Conservation (phyloP, 2,113 vertebrate genomes). For the Talpa occidentalis region DNA sequence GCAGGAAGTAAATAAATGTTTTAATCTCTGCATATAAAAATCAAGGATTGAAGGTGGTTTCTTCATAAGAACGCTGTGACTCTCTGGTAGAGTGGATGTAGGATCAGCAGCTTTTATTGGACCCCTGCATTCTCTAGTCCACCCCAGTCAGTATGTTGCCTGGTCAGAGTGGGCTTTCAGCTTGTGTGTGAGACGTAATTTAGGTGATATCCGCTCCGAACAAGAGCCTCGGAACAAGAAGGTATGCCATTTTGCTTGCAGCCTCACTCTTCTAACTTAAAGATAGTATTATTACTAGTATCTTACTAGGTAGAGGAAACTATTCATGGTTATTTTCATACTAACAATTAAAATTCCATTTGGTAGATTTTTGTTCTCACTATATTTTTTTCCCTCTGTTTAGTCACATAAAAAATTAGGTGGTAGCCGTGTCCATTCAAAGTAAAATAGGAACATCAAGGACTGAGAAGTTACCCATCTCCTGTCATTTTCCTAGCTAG, state of each 20-base stretch:
- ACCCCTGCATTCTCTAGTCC: not conserved
- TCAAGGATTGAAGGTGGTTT: not conserved
- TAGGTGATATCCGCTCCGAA: not conserved
- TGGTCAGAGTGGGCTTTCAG: not conserved
- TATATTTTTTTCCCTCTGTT: not conserved
- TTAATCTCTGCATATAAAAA: slow-evolving; percentile 50
- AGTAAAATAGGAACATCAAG: not conserved
- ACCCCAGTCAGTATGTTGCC: not conserved
- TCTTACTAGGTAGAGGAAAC: not conserved
- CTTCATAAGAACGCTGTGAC: not conserved
- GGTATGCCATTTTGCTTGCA: not conserved
- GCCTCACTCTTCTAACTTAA: not conserved
- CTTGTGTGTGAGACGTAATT: not conserved
- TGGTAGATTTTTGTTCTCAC: not conserved
- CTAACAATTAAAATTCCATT: not conserved
- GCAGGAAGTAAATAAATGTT: slow-evolving; percentile 32
- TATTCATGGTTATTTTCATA: slow-evolving; percentile 13
- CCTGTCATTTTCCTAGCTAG: not conserved
- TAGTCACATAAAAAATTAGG: not conserved
- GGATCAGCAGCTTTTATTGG: not conserved
- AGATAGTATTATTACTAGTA: not conserved
- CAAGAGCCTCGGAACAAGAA: not conserved
- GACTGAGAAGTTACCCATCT: not conserved
- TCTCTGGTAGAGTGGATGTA: not conserved
- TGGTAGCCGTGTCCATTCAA: not conserved